A percentile compares a stretch with the other conserved stretches of the same genome.
Evolutionary conservation across 2,888 invertebrate species (phyloP).

Genomic region (Athripsodes cinereus): DNA sequence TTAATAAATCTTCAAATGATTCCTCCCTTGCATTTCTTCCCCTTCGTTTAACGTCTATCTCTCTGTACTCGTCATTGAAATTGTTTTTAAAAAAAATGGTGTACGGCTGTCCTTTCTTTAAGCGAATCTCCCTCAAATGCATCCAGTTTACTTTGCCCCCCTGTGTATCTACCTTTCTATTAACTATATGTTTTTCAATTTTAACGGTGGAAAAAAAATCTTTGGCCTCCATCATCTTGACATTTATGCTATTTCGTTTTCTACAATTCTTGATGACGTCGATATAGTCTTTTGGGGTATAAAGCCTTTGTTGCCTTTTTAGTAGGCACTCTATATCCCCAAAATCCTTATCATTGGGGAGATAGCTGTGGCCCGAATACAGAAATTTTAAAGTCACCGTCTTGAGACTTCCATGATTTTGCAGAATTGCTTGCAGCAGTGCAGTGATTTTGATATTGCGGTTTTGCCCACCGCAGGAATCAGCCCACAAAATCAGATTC

Average conservation of each 20-base stretch:
- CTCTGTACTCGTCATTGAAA: not conserved
- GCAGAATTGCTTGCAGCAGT: not conserved
- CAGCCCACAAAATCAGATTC: slow-evolving; percentile 25
- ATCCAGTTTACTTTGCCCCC: not conserved
- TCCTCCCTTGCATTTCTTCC: not conserved
- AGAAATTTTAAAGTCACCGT: too few species aligned
- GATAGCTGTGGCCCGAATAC: too few species aligned
- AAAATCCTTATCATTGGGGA: not conserved
- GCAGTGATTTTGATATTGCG: too few species aligned
- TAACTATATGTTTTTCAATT: too few species aligned
- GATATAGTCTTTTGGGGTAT: not conserved
- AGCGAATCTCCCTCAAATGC: not conserved
- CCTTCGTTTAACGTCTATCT: not conserved
- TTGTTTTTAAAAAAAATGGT: not conserved
- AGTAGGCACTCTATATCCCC: not conserved
- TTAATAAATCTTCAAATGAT: not conserved
- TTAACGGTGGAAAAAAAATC: too few species aligned
- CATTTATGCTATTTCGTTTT: not conserved
- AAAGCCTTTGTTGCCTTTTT: not conserved
- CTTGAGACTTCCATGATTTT: not conserved
- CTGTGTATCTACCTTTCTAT: too few species aligned
- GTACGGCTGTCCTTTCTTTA: not conserved
- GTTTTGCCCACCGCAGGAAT: not conserved
- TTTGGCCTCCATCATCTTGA: too few species aligned
- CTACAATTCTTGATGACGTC: not conserved